A percentile compares a stretch with the other conserved stretches of the same genome.
Conservation (phyloP, 2,113 vertebrate species). For the Sinocyclocheilus anshuiensis region DNA sequence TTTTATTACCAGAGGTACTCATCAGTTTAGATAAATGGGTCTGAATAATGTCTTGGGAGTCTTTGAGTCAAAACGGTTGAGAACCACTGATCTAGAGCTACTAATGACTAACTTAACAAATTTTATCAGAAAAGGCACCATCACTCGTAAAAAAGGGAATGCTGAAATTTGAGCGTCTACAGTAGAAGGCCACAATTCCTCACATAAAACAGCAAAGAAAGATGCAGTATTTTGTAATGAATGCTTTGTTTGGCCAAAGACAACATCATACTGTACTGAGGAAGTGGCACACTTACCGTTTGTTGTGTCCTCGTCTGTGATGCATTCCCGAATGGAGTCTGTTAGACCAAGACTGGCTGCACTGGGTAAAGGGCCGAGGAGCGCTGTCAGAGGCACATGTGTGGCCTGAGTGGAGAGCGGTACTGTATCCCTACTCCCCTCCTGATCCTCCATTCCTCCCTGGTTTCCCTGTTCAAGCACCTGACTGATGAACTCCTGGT, state of each 20-base stretch:
- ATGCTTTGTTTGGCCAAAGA: neutral
- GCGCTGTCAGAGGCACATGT: conserved; percentile 73
- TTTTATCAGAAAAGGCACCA: neutral
- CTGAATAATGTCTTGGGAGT: too few relatives aligned
- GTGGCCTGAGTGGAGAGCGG: conserved; percentile 44
- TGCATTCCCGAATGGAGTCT: conserved; percentile 82
- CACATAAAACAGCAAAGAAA: neutral
- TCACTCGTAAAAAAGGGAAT: neutral
- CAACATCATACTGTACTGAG: neutral
- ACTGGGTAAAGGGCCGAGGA: conserved; percentile 85
- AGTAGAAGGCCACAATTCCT: neutral
- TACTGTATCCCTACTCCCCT: neutral
- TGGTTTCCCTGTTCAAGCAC: conserved; percentile 60
- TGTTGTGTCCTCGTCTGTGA: conserved; percentile 69
- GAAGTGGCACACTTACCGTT: conserved; percentile 74
- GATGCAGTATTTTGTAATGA: neutral
- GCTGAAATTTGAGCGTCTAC: neutral
- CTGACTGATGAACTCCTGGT: conserved; percentile 86
- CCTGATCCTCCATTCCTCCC: conserved; percentile 3
- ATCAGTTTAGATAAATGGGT: too few relatives aligned
- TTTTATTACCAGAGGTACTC: too few relatives aligned
- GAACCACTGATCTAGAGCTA: neutral
- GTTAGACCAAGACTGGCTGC: conserved; percentile 85
- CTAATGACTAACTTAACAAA: neutral
- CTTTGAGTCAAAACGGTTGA: too few relatives aligned